phyloP scores from a whole-genome alignment of 2,797 vertebrate species.

The Tenualosa ilisha region DNA sequence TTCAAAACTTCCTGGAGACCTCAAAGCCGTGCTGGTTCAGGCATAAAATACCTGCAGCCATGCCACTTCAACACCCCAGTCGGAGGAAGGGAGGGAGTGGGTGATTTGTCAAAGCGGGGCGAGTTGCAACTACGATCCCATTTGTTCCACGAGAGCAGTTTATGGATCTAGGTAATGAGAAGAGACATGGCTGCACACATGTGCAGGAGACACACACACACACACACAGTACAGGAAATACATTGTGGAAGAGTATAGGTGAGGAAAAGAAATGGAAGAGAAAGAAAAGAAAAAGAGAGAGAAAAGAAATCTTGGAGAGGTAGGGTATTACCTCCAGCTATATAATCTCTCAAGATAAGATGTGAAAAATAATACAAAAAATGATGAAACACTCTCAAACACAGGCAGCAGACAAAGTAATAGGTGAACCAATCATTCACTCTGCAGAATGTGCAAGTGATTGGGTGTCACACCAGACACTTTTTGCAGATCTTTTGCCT shows the following conservation, averaged over 20 bases:
- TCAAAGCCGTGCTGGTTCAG: constrained; percentile 54
- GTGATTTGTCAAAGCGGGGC: constrained; percentile 43
- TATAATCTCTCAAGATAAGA: constrained; percentile 34
- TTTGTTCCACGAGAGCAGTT: constrained; percentile 39
- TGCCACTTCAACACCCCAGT: constrained; percentile 49
- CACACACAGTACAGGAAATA: constrained; percentile 6
- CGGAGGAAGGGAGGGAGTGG: constrained; percentile 39
- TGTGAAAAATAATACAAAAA: constrained; percentile 4
- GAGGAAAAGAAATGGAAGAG: neutral
- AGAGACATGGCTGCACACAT: constrained; percentile 38
- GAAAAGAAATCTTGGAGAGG: constrained; percentile 5
- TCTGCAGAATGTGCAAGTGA: constrained; percentile 30
- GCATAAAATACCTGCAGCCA: constrained; percentile 53
- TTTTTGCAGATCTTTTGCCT: constrained; percentile 10
- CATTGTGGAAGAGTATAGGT: neutral
- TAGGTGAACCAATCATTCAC: constrained; percentile 18
- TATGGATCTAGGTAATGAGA: constrained; percentile 41
- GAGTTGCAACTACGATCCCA: constrained; percentile 46
- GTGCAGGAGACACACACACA: constrained; percentile 17
- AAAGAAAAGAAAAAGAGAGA: neutral
- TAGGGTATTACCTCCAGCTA: constrained; percentile 15
- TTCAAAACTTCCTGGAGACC: constrained; percentile 63
- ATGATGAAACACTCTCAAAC: constrained; percentile 25
- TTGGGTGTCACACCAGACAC: constrained; percentile 30
- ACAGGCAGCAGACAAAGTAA: constrained; percentile 28